Conservation (phyloP, 2,113 vertebrate species). For the Equus przewalskii region DNA sequence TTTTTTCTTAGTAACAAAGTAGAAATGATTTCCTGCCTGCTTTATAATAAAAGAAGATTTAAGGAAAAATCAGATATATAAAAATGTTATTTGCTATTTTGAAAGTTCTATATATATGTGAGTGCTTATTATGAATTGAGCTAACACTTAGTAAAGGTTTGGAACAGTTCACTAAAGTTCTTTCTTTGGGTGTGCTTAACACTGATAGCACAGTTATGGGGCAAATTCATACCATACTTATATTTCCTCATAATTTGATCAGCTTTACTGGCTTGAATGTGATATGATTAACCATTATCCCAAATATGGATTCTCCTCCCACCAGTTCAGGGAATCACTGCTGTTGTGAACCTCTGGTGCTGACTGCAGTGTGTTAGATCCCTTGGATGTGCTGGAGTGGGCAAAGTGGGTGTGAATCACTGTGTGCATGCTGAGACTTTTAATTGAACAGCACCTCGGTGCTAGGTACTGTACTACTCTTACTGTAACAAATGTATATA, state of each 20-base stretch:
- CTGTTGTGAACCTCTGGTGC: neutral
- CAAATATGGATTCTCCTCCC: neutral
- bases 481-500: constrained; percentile 23
- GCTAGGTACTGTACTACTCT: neutral
- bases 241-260: constrained; percentile 37
- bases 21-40: constrained; percentile 41
- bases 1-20: constrained; percentile 31
- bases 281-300: neutral
- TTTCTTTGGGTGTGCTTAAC: neutral
- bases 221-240: neutral
- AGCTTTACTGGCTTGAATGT: constrained; percentile 15
- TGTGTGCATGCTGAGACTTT: constrained; percentile 28
- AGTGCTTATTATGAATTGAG: constrained; percentile 43
- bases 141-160: constrained; percentile 19
- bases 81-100: constrained; percentile 50
- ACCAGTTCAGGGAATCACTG: neutral
- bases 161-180: constrained; percentile 1
- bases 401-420: neutral
- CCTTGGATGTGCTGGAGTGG: neutral
- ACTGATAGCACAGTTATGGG: neutral
- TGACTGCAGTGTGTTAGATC: neutral
- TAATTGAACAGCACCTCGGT: neutral
- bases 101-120: constrained; percentile 16
- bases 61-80: constrained; percentile 37
- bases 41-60: constrained; percentile 18